phyloP scores from a whole-genome alignment of 2,113 vertebrate species.

The Bostrychus sinensis region DNA sequence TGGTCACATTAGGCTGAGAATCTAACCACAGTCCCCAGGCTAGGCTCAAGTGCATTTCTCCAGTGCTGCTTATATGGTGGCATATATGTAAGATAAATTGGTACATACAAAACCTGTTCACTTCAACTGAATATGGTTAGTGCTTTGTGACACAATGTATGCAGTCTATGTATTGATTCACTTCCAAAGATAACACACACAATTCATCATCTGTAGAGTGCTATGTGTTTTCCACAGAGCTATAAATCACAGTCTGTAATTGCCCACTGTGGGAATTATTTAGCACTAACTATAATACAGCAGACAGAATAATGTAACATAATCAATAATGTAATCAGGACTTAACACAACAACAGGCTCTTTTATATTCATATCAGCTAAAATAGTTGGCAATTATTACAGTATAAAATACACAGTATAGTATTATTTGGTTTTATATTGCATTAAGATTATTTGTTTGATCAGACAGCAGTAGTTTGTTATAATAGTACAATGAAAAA shows the following conservation, averaged over 20 bases:
- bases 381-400: not conserved
- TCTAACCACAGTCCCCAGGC: conserved; percentile 26
- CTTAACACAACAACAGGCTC: no score
- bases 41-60: conserved; percentile 13
- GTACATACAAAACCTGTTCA: conserved; percentile 25
- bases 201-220: conserved; percentile 54
- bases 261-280: conserved; percentile 23
- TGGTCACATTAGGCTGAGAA: conserved; percentile 48
- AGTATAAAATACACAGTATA: not conserved
- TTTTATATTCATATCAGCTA: not conserved
- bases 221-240: conserved; percentile 32
- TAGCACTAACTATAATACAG: conserved; percentile 16
- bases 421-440: not conserved
- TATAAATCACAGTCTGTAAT: conserved; percentile 62
- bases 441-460: no score
- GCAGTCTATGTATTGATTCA: conserved; percentile 50
- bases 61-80: not conserved
- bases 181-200: conserved; percentile 23
- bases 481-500: no score
- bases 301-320: conserved; percentile 27
- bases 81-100: not conserved
- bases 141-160: conserved; percentile 28
- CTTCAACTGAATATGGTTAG: conserved; percentile 16
- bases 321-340: conserved; percentile 22
- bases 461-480: not conserved